These are phyloP conservation scores for Benthosema pterotum DNA, from an alignment of 2,797 vertebrate genomes.

Conservation along the genomic window DNA sequence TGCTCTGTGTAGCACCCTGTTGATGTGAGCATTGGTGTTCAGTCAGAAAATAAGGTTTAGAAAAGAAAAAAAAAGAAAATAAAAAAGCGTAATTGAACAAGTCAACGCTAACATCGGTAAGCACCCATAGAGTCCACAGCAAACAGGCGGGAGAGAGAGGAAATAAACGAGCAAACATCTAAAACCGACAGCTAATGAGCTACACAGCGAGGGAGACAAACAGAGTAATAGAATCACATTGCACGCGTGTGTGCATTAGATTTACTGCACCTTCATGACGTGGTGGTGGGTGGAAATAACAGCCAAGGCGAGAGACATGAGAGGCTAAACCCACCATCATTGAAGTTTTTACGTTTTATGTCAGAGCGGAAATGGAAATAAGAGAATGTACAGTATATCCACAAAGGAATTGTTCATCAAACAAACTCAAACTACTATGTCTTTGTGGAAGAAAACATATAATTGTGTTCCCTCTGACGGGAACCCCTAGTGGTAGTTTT, in stretches of 20 bases:
- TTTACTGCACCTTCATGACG: constrained; percentile 60
- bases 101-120: no score
- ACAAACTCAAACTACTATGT: constrained; percentile 60
- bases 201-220: neutral
- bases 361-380: constrained; percentile 44
- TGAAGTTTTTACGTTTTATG: constrained; percentile 73
- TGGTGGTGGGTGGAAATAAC: constrained; percentile 23
- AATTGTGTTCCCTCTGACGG: constrained; percentile 75
- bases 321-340: constrained; percentile 66
- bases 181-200: no score
- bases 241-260: no score
- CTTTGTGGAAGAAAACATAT: constrained; percentile 64
- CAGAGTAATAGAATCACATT: neutral
- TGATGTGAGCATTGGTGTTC: no score
- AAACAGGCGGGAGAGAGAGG: neutral
- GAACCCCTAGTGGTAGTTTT: no score
- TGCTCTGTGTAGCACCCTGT: no score
- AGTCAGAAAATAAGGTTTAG: no score
- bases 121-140: no score
- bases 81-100: no score
- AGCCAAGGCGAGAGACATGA: constrained; percentile 50
- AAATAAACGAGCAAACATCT: neutral
- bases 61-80: no score
- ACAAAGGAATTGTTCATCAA: constrained; percentile 76
- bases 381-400: constrained; percentile 51